phyloP scores from a whole-genome alignment of 1,140 invertebrate species.

The Whitmania pigra region DNA sequence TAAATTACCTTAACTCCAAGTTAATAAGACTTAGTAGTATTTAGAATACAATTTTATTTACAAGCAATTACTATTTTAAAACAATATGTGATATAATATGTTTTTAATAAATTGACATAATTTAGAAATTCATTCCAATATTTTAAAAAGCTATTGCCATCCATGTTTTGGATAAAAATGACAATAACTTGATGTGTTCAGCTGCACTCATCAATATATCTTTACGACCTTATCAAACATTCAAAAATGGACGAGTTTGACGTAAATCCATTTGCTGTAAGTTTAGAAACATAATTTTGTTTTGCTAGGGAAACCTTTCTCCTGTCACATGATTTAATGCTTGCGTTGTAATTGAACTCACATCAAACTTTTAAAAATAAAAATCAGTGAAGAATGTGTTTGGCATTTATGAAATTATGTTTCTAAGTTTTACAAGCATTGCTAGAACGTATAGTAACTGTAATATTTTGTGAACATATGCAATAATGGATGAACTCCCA shows the following conservation, averaged over 20 bases:
- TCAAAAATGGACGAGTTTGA: constrained; percentile 10
- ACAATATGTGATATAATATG: no score
- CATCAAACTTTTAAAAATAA: background rate
- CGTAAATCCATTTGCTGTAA: constrained; percentile 1
- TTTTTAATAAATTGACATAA: background rate
- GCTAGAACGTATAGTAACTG: background rate
- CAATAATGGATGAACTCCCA: no score
- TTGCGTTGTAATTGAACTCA: background rate
- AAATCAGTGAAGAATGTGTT: no score
- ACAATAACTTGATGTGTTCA: background rate
- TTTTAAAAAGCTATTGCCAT: background rate
- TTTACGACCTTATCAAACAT: background rate
- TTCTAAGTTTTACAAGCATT: background rate
- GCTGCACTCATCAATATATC: background rate
- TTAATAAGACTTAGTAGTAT: no score
- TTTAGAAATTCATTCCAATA: background rate
- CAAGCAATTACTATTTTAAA: no score
- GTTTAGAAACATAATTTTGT: background rate
- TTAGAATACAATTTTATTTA: no score
- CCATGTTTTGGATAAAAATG: background rate
- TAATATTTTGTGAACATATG: no score
- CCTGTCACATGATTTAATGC: background rate
- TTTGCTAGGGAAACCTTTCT: background rate
- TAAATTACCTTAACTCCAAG: no score
- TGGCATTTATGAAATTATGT: background rate